These are phyloP conservation scores for Hyles lineata DNA, from an alignment of 2,888 invertebrate genomes.

Conservation along the genomic window DNA sequence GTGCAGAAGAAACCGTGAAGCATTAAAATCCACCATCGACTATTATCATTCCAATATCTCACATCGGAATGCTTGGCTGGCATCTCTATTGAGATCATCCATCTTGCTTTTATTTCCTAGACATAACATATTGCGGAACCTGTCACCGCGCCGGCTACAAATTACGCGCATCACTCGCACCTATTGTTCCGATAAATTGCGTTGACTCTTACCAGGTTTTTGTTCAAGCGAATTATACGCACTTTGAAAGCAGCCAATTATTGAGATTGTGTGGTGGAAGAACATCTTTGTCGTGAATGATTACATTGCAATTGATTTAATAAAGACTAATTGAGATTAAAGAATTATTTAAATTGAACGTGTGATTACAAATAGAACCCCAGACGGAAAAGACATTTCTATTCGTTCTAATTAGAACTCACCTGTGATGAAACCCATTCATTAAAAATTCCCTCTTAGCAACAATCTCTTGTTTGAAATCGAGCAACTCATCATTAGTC, in stretches of 20 bases:
- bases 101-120: constrained; percentile 25
- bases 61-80: neutral
- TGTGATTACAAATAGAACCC: too few relatives aligned
- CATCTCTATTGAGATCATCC: constrained; percentile 16
- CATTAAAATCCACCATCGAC: neutral
- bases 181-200: constrained; percentile 22
- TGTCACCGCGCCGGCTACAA: constrained; percentile 18
- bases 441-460: neutral
- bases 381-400: neutral
- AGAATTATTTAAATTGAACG: too few relatives aligned
- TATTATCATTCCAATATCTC: constrained; percentile 6
- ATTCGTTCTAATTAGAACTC: neutral
- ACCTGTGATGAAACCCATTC: neutral
- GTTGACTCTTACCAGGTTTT: constrained; percentile 1
- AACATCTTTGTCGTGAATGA: neutral
- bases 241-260: neutral
- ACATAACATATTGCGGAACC: constrained; percentile 20
- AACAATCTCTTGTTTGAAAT: neutral
- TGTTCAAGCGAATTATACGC: constrained; percentile 1
- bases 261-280: neutral
- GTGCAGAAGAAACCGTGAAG: neutral
- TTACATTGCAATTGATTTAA: neutral
- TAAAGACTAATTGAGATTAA: neutral
- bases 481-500: constrained; percentile 23
- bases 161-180: constrained; percentile 22